Evolutionary conservation across 2,888 invertebrate species (phyloP).

Genomic region (Hemicrepidius hirtus): DNA sequence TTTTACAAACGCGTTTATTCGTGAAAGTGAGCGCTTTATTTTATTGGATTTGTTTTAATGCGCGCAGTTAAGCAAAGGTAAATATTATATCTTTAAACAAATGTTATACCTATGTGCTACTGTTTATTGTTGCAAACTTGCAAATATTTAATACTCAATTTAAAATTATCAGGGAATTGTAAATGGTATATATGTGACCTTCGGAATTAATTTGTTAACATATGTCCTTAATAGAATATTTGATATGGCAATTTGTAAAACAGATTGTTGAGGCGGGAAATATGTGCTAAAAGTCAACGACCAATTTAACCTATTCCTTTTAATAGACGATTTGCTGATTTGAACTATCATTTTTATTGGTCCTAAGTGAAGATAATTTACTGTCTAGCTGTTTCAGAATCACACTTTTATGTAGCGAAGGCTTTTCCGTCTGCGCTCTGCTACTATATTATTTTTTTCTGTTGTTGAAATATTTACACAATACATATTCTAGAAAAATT

Average conservation of each 20-base stretch:
- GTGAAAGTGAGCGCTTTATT: no score
- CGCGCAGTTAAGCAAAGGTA: no score
- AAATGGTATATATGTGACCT: background rate
- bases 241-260: background rate
- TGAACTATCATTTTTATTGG: background rate
- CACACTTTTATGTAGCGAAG: no score
- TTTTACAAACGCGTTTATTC: no score
- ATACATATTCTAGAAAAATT: no score
- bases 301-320: constrained; percentile 26
- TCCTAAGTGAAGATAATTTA: background rate
- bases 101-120: no score
- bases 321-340: constrained; percentile 20
- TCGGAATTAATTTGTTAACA: constrained; percentile 16
- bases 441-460: no score
- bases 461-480: no score
- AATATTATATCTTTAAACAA: no score
- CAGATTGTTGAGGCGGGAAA: background rate
- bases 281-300: constrained; percentile 15
- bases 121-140: no score
- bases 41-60: no score
- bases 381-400: background rate
- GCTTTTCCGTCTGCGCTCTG: no score
- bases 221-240: background rate
- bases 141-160: background rate
- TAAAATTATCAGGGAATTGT: background rate